Base-by-base conservation (phyloP, 2,797 vertebrate species). In the Sebastes iracundus region DNA sequence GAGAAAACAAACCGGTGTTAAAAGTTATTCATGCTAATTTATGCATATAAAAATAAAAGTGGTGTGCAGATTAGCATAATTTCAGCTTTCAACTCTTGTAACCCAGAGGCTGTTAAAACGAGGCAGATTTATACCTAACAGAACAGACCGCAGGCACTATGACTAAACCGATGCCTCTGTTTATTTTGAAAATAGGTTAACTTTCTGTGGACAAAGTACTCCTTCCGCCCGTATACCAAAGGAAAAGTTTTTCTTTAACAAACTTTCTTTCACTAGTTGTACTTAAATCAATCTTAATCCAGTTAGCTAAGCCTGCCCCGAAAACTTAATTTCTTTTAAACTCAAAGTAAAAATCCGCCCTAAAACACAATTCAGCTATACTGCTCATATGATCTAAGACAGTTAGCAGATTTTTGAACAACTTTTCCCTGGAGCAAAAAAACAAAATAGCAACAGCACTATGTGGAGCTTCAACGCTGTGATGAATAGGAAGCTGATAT, bases 251-350 rank as follows among this genome's bases (percentile, higher is more conserved):
- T 49, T 27, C 75, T 68, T 52, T n/a, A 72, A 74, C 62, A 87
- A 91, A 87, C 81, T 88, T 87, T 72, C 58, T 90, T 80, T 75
- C 70, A 60, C 75, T n/a, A 85, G 80, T 71, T 80, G 75, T 58
- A 71, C 81, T 79, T 91, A 75, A 90, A 84, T 90, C 70, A 86
- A 60, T 85, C 63, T 71, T 92, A 94, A 94, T 92, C 92, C 91
- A 80, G 70, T 93, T 90, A 88, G 81, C 85, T 91, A 90, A 94
- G 58, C 86, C 73, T 92, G 81, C 81, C 91, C 87, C 23, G 42
- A 56, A 82, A 90, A 89, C 59, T 4, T 79, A 14, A 18, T 84
- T 77, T 60, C 58, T 76, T 33, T 55, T 33, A 60, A 79, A 83
- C 69, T 76, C 18, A 10, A 82, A 78, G 56, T 68, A 60, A 82